Evolutionary conservation across 2,113 vertebrate species (phyloP), one percentile per base, ranked within the genome.

Genomic region (Podiceps cristatus): DNA sequence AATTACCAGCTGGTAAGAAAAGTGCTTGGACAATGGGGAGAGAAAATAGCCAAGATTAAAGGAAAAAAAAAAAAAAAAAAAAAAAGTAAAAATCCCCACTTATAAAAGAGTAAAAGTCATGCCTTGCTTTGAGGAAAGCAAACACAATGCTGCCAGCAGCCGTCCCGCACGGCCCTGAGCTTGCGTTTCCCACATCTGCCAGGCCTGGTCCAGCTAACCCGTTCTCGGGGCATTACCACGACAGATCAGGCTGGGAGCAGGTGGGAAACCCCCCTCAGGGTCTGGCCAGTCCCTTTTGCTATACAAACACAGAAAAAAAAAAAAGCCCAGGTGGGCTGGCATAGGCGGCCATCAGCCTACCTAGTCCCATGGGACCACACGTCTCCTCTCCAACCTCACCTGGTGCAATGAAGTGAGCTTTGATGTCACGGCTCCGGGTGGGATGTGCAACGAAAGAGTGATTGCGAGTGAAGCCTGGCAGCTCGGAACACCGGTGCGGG

Each of bases 401-500:
- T 9, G 44, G 25, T 16, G 31, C 25, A 37, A 53, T 0, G 3
- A 29, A 13, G 35, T 3, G 0, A 62, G 77, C n/a, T 77, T 49
- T 27, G 31, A 7, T 56, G 60, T 44, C 25, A 16, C 0, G 0
- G 24, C 8, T 35, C 27, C 0, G 2, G 23, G 7, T 9, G 52
- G 45, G 42, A 20, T 73, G 67, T 60, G 25, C 6, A 37, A 24
- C 2, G 18, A 18, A 44, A 73, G 37, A 28, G 20, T 5, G 33
- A 5, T 23, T 29, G 85, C 72, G 49, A n/a, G 31, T 16, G 53
- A 8, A 0, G 3, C 29, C 35, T 27, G 52, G 77, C 71, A 69
- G 50, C 2, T 8, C 16, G 37, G 40, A 58, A 8, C 0, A 1
- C 33, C 1, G 2, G 35, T 24, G 59, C 23, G 1, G 5, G 18